These are phyloP conservation scores for Psylliodes chrysocephalus DNA, from an alignment of 2,888 invertebrate genomes.

Conservation along the genomic window DNA sequence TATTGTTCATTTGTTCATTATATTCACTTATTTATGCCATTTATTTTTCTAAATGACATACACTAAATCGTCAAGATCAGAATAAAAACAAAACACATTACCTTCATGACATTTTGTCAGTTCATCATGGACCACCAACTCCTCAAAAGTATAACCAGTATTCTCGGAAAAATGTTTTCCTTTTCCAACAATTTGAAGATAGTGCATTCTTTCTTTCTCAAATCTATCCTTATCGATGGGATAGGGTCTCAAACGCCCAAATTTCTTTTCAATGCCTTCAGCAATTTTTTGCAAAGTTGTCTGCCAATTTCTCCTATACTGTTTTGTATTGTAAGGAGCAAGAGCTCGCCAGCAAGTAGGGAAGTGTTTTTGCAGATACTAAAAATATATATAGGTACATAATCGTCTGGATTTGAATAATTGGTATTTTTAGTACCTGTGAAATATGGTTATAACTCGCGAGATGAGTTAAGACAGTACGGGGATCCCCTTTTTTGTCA, in stretches of 20 bases:
- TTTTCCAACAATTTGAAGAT: constrained; percentile 73
- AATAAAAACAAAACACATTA: no score
- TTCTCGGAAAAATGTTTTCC: constrained; percentile 75
- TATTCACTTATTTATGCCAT: no score
- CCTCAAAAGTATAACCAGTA: constrained; percentile 67
- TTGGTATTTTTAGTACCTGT: constrained; percentile 54
- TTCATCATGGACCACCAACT: constrained; percentile 64
- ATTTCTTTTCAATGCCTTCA: constrained; percentile 78
- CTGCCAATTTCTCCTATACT: constrained; percentile 67
- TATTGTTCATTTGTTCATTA: no score
- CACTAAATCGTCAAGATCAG: no score
- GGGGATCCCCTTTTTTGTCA: constrained; percentile 81
- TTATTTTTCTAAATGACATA: no score
- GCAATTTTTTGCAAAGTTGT: constrained; percentile 68
- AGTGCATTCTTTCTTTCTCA: constrained; percentile 71
- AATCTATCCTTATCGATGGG: constrained; percentile 76
- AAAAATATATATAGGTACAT: constrained; percentile 57
- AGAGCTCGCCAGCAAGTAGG: constrained; percentile 71
- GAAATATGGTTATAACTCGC: constrained; percentile 77
- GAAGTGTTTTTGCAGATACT: constrained; percentile 77
- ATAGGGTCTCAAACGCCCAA: constrained; percentile 75
- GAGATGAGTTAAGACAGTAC: constrained; percentile 82
- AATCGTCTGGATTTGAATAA: no score
- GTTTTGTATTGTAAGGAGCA: constrained; percentile 70
- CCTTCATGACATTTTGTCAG: constrained; percentile 56